Conservation (phyloP, 2,113 vertebrate genomes). For the Panthera uncia region DNA sequence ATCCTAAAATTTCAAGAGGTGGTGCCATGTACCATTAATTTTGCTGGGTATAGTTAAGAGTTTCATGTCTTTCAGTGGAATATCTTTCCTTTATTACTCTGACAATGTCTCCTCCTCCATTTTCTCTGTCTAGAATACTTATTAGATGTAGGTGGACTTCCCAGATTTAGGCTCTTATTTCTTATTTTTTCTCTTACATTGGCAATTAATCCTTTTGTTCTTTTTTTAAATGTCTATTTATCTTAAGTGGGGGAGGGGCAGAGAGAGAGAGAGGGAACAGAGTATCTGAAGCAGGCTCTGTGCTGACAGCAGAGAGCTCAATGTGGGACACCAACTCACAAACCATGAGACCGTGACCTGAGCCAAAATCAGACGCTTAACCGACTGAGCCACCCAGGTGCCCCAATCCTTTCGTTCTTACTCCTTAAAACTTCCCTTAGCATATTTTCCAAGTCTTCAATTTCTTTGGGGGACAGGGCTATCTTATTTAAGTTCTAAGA, state of each 20-base stretch:
- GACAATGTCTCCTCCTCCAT: not conserved
- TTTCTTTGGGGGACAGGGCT: not conserved
- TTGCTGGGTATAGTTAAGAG: not conserved
- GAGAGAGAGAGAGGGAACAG: too few relatives aligned
- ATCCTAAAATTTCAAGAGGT: not conserved
- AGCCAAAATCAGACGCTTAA: too few relatives aligned
- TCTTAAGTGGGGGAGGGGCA: too few relatives aligned
- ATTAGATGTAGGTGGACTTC: not conserved
- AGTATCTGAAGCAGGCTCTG: too few relatives aligned
- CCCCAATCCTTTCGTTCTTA: not conserved
- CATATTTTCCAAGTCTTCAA: not conserved
- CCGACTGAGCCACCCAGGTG: too few relatives aligned
- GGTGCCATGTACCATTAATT: not conserved
- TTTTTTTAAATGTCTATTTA: not conserved
- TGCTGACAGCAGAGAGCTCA: too few relatives aligned
- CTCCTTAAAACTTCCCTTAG: not conserved
- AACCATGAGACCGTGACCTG: too few relatives aligned
- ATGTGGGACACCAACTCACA: too few relatives aligned
- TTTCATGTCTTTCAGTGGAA: not conserved
- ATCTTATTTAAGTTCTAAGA: not conserved
- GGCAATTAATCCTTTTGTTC: not conserved
- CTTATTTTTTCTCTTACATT: not conserved
- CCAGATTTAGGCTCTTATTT: not conserved
- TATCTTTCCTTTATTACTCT: not conserved
- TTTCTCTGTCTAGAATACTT: not conserved